A percentile compares a stretch with the other conserved stretches of the same genome.
Conservation (phyloP, 2,888 invertebrate species). For the Panorpa germanica region DNA sequence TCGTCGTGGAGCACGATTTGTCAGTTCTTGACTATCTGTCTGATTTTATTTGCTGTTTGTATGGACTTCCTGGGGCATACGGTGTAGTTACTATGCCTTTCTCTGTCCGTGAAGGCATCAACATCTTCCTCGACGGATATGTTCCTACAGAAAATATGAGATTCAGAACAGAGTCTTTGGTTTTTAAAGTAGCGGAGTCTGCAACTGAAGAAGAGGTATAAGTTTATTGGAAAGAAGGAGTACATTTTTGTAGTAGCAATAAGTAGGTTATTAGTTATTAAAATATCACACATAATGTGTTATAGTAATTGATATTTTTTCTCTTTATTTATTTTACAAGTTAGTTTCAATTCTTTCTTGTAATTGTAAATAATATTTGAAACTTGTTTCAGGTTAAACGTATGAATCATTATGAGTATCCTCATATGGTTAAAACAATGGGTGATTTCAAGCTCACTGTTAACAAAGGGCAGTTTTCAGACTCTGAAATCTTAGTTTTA, state of each 20-base stretch:
- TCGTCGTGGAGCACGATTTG: constrained; percentile 98
- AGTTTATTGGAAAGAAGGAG: too few species aligned
- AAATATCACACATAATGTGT: too few species aligned
- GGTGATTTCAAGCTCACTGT: constrained; percentile 63
- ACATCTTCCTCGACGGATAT: constrained; percentile 98
- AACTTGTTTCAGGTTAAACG: constrained; percentile 44
- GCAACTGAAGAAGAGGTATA: constrained; percentile 90
- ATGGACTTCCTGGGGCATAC: constrained; percentile 96
- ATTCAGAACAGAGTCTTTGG: constrained; percentile 90
- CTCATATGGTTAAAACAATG: constrained; percentile 75
- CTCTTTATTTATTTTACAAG: too few species aligned
- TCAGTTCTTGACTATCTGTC: constrained; percentile 97
- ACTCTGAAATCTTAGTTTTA: constrained; percentile 96
- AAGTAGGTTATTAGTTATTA: too few species aligned
- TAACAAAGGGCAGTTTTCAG: constrained; percentile 86
- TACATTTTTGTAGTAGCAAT: too few species aligned
- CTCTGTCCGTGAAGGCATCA: constrained; percentile 98
- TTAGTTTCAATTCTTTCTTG: neutral
- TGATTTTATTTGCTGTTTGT: constrained; percentile 96
- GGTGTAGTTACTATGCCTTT: constrained; percentile 99
- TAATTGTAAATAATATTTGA: constrained; percentile 1
- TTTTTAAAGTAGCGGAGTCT: constrained; percentile 97
- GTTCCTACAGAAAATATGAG: constrained; percentile 98
- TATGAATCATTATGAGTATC: constrained; percentile 93
- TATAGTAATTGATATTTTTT: too few species aligned